These are phyloP conservation scores for Odontophorus gujanensis DNA, from an alignment of 2,113 vertebrate species.

Conservation along the genomic window DNA sequence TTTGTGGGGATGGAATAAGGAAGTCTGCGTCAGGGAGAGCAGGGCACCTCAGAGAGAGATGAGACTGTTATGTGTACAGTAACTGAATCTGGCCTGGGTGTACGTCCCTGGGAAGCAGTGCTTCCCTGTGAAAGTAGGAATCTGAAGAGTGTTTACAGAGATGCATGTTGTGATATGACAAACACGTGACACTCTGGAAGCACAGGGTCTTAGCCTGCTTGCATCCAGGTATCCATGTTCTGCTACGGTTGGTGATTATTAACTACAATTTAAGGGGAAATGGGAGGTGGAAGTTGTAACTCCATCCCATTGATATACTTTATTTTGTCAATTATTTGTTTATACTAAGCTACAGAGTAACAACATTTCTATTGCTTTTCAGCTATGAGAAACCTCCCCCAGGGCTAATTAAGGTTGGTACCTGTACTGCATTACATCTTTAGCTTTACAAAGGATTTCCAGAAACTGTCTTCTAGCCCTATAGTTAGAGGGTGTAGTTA, in stretches of 20 bases:
- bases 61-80: not conserved
- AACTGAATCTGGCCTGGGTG: not conserved
- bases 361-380: conserved; percentile 45
- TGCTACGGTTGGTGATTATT: not conserved
- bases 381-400: conserved; percentile 95
- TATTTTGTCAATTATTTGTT: not conserved
- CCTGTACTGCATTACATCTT: not conserved
- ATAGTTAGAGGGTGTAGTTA: not conserved
- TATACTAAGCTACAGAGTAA: conserved; percentile 7
- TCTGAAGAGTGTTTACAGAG: not conserved
- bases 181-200: not conserved
- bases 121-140: not conserved
- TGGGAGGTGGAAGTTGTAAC: not conserved
- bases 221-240: accelerated
- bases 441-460: not conserved
- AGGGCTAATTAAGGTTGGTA: conserved; percentile 89
- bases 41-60: not conserved
- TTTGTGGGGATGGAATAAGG: not conserved
- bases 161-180: accelerated
- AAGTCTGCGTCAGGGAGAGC: not conserved
- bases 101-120: not conserved
- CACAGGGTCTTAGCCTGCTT: not conserved
- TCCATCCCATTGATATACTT: not conserved
- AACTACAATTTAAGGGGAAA: not conserved
- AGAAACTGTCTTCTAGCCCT: not conserved